Conservation (phyloP, 2,113 vertebrate species). For the Apodemus sylvaticus region DNA sequence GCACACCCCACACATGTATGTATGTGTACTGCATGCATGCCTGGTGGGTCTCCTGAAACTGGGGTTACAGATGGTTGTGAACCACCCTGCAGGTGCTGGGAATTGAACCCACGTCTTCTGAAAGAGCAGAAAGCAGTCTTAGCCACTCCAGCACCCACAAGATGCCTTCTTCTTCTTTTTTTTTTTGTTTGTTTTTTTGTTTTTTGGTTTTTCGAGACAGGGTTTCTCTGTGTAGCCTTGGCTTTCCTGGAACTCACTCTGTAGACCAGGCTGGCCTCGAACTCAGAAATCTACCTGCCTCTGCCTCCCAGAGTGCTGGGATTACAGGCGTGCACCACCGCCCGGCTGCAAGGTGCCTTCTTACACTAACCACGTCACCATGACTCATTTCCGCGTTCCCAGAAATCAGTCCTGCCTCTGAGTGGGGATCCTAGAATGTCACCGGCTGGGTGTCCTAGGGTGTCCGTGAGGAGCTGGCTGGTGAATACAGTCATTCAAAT, state of each 20-base stretch:
- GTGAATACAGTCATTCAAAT: neutral
- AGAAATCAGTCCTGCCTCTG: fast-evolving
- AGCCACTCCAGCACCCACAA: neutral
- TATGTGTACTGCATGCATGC: too few relatives aligned
- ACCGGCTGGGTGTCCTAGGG: neutral
- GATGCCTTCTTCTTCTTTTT: neutral
- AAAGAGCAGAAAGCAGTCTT: neutral
- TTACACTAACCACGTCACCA: too few relatives aligned
- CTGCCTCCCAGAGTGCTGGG: too few relatives aligned
- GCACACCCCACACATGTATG: too few relatives aligned
- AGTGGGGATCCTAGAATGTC: neutral
- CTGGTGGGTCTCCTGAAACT: too few relatives aligned
- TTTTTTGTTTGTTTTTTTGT: too few relatives aligned
- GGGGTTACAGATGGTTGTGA: neutral
- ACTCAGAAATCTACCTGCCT: too few relatives aligned
- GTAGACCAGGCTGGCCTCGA: too few relatives aligned
- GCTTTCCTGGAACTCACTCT: too few relatives aligned
- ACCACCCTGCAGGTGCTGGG: neutral
- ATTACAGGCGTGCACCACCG: too few relatives aligned
- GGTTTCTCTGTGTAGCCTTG: too few relatives aligned
- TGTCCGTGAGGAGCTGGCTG: neutral
- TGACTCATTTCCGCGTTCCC: neutral
- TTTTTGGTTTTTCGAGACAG: too few relatives aligned
- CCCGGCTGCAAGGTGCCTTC: neutral
- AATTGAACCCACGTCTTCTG: neutral